Evolutionary conservation across 2,113 vertebrate genomes (phyloP).

Genomic region (Nibea coibor): DNA sequence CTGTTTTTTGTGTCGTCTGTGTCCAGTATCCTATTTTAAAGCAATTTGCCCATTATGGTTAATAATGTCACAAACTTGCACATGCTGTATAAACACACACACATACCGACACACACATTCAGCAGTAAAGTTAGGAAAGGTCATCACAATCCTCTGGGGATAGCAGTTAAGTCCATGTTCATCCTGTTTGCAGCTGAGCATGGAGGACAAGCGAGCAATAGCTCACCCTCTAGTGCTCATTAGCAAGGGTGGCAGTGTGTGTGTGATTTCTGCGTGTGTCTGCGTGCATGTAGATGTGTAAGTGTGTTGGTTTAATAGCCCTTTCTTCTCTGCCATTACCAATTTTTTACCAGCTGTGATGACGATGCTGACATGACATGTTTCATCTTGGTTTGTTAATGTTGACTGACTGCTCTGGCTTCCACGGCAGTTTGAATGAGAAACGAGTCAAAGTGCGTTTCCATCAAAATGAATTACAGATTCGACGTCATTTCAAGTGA

Average conservation of each 20-base stretch:
- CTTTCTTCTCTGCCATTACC: background rate
- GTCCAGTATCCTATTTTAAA: background rate
- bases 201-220: slow-evolving; percentile 38
- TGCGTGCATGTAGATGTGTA: background rate
- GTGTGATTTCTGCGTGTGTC: slow-evolving; percentile 3
- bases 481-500: no score
- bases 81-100: background rate
- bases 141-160: slow-evolving; percentile 45
- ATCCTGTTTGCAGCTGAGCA: slow-evolving; percentile 59
- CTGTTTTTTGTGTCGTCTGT: no score
- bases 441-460: no score
- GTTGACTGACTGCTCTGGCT: background rate
- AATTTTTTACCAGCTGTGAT: background rate
- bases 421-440: background rate
- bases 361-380: background rate
- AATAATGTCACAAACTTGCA: background rate
- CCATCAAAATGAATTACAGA: no score
- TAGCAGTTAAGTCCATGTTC: slow-evolving; percentile 58
- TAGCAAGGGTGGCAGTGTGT: slow-evolving; percentile 36
- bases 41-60: background rate
- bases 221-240: slow-evolving; percentile 45
- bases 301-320: background rate
- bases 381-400: background rate
- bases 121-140: slow-evolving; percentile 55
- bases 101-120: background rate